Evolutionary conservation across 2,113 vertebrate species (phyloP), one percentile per base, ranked within the genome.

Genomic region (Vanacampus margaritifer): DNA sequence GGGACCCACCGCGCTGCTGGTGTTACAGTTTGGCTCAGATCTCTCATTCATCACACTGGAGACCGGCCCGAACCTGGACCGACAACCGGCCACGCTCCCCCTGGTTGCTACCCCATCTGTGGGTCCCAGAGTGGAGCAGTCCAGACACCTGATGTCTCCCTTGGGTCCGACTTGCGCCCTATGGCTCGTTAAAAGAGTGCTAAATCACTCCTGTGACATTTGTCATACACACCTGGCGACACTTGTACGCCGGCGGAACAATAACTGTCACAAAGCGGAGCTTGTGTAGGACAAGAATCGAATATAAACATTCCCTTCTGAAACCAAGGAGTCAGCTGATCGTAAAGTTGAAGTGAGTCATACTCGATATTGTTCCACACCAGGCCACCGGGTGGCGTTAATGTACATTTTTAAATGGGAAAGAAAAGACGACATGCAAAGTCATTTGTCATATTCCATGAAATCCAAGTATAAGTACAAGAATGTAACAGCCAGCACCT

Each of bases 21-120:
- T 85, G 88, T 90, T 89, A 91, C 89, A 91, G 79, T 90, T 81
- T 78, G 83, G 84, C 88, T 91, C 86, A 85, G 81, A 84, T 91
- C 89, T 90, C 90, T 75, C 74, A 87, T 90, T 91, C 73, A 87
- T 91, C 90, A 91, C 87, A 83, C 72, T 67, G 65, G 53, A 51
- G 78, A 65, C 57, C 43, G 21, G 43, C 65, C 67, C 62, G 67
- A 17, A 64, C 64, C 63, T 23, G 63, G 81, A 61, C 70, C 54
- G 1, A 70, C 84, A 67, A 43, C n/a, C 59, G 66, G 66, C 59
- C 21, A 0, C 24, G 6, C 54, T 1, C 54, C 12, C 48, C 21
- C 48, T 8, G 21, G 64, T 32, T 32, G 28, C 28, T 32, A 32
- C 28, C 28, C 28, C 28, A 72, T 68, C n/a, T 8, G 51, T 43